These are phyloP conservation scores for Symphodus melops DNA, from an alignment of 2,113 vertebrate genomes.

Conservation along the genomic window DNA sequence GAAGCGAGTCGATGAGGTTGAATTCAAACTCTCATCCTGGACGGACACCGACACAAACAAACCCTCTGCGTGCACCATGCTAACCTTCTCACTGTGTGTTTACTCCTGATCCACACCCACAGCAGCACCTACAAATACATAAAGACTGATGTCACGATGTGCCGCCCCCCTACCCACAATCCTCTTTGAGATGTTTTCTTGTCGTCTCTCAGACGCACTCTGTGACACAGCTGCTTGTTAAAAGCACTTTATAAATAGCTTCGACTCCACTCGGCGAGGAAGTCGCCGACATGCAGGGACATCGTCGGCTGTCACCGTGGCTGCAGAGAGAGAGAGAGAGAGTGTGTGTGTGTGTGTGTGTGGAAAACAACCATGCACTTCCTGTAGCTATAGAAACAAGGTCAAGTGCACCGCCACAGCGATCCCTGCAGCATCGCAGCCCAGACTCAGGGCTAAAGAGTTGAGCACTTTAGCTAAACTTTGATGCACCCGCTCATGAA, in stretches of 20 bases:
- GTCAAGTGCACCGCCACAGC: constrained; percentile 6
- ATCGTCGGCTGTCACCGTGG: constrained; percentile 43
- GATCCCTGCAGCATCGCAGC: constrained; percentile 28
- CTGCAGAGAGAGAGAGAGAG: constrained; percentile 7
- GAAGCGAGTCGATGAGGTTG: too few relatives aligned
- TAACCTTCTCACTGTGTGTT: not conserved
- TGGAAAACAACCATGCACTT: constrained; percentile 39
- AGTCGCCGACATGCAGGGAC: constrained; percentile 29
- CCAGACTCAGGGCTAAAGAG: constrained; percentile 23
- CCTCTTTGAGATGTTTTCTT: not conserved
- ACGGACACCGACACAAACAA: too few relatives aligned
- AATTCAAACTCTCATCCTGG: not conserved
- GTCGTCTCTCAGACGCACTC: constrained; percentile 29
- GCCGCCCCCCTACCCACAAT: not conserved
- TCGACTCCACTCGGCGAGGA: constrained; percentile 25
- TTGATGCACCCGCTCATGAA: constrained; percentile 24
- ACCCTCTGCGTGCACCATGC: not conserved
- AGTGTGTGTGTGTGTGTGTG: too few relatives aligned
- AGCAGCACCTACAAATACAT: not conserved
- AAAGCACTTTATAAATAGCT: constrained; percentile 67
- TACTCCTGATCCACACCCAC: not conserved
- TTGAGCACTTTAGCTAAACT: constrained; percentile 7
- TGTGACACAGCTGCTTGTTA: constrained; percentile 47
- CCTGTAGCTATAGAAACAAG: constrained; percentile 36
- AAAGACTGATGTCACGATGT: not conserved